Base-by-base conservation (phyloP, 2,113 vertebrate species). In the Calyptommatus sinebrachiatus region DNA sequence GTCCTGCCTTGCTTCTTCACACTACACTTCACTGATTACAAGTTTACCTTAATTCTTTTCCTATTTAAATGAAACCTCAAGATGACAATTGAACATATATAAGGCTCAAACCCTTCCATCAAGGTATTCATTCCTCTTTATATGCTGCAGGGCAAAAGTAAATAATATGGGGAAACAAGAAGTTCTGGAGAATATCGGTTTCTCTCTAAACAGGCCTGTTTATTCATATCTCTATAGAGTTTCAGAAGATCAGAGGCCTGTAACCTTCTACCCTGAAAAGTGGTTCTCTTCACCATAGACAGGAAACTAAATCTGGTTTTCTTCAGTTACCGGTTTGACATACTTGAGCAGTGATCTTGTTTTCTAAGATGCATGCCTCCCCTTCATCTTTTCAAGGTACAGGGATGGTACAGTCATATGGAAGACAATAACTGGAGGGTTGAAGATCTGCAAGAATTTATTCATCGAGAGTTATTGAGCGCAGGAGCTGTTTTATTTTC, bases 181-280 rank as follows among this genome's bases (percentile, higher is more conserved):
- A 76, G 73, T 70, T 50, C 79, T 81, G 79, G 79, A 70, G 74
- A 74, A 70, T 70, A 74, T 81, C 79, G 53, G 67, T 31, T 62
- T 35, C 65, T 76, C 20, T 28, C 66, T 45, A 60, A 69, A 69
- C 21, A 81, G 48, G 79, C 5, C 53, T 81, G 65, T 62, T 81
- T 62, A 70, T 74, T 76, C 73, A 62, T 75, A 70, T 61, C 66
- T 70, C 53, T 21, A 31, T 70, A 26, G 41, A 70, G 73, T 24
- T 22, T 76, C 73, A 81, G 29, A 81, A 41, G 73, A 81, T 81
- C 79, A 81, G 73, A 81, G 66, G 68, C 50, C 53, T 76, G 66
- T 29, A 75, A 70, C 71, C 31, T 73, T 74, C 66, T 81, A 76
- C 35, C 41, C 73, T 12, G 48, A 67, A 73, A 67, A 80, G 53